These are phyloP conservation scores for Clarias platycephalus DNA, from an alignment of 2,797 vertebrate genomes.

Conservation along the genomic window DNA sequence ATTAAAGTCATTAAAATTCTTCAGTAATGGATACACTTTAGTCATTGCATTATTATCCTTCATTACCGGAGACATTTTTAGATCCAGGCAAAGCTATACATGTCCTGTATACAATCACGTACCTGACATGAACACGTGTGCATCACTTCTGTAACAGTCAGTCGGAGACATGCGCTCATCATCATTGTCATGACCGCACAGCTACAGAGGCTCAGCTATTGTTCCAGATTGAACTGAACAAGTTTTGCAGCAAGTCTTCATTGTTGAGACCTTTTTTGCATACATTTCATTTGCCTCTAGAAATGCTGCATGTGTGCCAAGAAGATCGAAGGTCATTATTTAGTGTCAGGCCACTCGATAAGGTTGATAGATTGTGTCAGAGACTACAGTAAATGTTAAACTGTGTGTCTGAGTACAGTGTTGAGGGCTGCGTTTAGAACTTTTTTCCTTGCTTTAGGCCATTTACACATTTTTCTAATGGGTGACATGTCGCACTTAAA, in stretches of 20 bases:
- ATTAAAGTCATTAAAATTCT: no score
- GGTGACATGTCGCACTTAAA: no score
- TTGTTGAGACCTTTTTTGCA: not conserved
- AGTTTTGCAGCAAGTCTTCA: not conserved
- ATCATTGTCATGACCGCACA: not conserved
- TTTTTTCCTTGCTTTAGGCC: not conserved
- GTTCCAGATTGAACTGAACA: not conserved
- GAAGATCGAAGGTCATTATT: not conserved
- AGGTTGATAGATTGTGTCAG: not conserved
- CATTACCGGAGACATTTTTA: not conserved
- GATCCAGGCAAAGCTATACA: not conserved
- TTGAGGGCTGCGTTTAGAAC: not conserved
- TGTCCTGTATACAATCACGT: not conserved
- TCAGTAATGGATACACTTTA: not conserved
- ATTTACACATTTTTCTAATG: no score
- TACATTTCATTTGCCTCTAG: not conserved
- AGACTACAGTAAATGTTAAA: no score
- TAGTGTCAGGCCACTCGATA: no score
- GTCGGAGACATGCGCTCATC: not conserved
- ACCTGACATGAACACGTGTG: not conserved
- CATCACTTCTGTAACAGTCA: not conserved
- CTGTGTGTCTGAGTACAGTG: not conserved
- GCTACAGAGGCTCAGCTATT: not conserved
- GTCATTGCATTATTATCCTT: not conserved
- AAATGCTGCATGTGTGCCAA: not conserved